Evolutionary conservation across 2,113 vertebrate genomes (phyloP).

Genomic region (Chlorodrepanis virens): DNA sequence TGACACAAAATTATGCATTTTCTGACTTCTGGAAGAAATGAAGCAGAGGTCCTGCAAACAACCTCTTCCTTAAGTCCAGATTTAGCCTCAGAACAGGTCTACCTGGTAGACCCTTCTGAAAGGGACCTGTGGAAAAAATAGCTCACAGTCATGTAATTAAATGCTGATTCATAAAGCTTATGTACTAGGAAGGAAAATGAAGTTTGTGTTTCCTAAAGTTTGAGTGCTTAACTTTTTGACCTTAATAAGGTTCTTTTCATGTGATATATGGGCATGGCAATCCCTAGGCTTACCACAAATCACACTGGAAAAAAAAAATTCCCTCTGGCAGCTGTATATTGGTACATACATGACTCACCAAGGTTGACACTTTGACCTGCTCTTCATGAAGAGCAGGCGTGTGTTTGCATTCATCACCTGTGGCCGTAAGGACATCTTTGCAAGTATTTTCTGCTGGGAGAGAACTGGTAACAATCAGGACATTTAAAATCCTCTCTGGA

Average conservation of each 20-base stretch:
- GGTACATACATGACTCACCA: background rate
- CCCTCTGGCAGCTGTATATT: background rate
- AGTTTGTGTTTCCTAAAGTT: constrained; percentile 21
- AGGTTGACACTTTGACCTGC: background rate
- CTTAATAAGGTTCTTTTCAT: constrained; percentile 29
- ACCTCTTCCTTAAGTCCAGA: background rate
- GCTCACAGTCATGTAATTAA: background rate
- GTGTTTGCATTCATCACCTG: background rate
- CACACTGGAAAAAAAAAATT: background rate
- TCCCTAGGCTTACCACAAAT: constrained; percentile 18
- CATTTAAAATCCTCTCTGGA: background rate
- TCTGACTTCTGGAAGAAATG: constrained; percentile 5
- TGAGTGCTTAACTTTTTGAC: constrained; percentile 41
- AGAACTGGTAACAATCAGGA: background rate
- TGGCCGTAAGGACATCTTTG: background rate
- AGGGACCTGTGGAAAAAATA: constrained; percentile 11
- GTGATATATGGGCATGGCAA: background rate
- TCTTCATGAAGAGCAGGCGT: background rate
- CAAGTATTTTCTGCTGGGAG: background rate
- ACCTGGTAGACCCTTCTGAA: background rate
- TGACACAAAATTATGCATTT: constrained; percentile 31
- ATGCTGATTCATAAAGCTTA: constrained; percentile 26
- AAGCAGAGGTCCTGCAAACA: constrained; percentile 12
- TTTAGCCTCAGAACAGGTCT: background rate
- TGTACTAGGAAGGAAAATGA: background rate